These are phyloP conservation scores for Hydropsyche tenuis DNA, from an alignment of 1,140 invertebrate genomes.

Conservation along the genomic window DNA sequence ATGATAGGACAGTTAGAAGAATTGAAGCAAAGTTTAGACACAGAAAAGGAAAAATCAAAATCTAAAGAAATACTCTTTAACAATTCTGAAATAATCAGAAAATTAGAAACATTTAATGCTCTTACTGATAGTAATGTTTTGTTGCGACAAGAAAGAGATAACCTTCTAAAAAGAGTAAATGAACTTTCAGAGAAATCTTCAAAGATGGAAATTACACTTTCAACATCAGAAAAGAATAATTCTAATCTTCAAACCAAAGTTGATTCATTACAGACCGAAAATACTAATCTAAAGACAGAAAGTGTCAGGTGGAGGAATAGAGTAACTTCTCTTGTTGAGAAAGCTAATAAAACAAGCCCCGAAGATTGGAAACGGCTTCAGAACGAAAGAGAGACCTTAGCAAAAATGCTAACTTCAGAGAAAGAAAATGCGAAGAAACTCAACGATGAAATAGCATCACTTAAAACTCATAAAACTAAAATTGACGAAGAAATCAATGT, in stretches of 20 bases:
- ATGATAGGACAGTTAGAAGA: conserved; percentile 77
- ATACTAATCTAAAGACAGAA: conserved; percentile 73
- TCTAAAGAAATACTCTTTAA: conserved; percentile 63
- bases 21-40: conserved; percentile 52
- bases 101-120: conserved; percentile 89
- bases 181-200: conserved; percentile 68
- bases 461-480: conserved; percentile 73
- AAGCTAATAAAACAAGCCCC: conserved; percentile 87
- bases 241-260: conserved; percentile 72
- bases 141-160: conserved; percentile 84
- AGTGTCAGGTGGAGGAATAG: conserved; percentile 78
- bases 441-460: conserved; percentile 68
- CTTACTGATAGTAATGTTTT: conserved; percentile 92
- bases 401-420: conserved; percentile 77
- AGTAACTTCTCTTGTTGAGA: conserved; percentile 85
- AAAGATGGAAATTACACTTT: conserved; percentile 75
- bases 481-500: conserved; percentile 76
- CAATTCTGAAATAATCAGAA: conserved; percentile 86
- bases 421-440: conserved; percentile 71
- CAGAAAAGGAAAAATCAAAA: conserved; percentile 70
- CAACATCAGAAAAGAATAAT: conserved; percentile 78
- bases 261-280: conserved; percentile 72
- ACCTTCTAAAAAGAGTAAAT: conserved; percentile 69
- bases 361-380: conserved; percentile 91
- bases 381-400: conserved; percentile 78